Evolutionary conservation across 2,888 invertebrate genomes (phyloP).

Genomic region (Phrixothrix hirtus): DNA sequence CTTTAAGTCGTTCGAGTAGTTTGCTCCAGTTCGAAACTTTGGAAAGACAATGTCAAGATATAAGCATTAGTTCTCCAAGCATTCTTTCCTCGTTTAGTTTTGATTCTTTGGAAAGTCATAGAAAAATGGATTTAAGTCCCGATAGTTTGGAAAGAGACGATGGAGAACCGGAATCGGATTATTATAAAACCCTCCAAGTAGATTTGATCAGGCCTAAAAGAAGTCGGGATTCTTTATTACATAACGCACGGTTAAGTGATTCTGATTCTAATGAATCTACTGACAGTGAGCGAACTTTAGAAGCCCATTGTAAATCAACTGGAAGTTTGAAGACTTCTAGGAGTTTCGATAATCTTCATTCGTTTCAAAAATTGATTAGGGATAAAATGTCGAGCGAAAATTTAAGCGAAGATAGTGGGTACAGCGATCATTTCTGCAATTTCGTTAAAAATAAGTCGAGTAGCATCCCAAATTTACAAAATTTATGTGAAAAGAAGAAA

Average conservation of each 20-base stretch:
- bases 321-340: conserved; percentile 55
- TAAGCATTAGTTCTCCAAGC: conserved; percentile 56
- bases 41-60: conserved; percentile 68
- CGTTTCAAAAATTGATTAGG: conserved; percentile 34
- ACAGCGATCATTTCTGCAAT: conserved; percentile 62
- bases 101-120: conserved; percentile 59
- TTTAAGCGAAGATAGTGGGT: conserved; percentile 80
- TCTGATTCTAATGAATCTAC: conserved; percentile 55
- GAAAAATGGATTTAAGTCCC: conserved; percentile 55
- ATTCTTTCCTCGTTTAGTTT: conserved; percentile 60
- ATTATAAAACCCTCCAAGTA: conserved; percentile 48
- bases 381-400: conserved; percentile 72
- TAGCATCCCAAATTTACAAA: conserved; percentile 55
- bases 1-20: conserved; percentile 78
- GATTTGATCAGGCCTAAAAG: conserved; percentile 41
- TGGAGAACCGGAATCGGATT: conserved; percentile 47
- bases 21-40: conserved; percentile 83
- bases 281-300: conserved; percentile 47
- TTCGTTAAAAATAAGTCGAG: conserved; percentile 52
- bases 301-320: conserved; percentile 48
- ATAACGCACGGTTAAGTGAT: conserved; percentile 47
- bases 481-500: conserved; percentile 43
- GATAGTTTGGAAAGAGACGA: conserved; percentile 59
- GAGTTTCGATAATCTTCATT: conserved; percentile 52
- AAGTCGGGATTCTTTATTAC: conserved; percentile 41